Conservation (phyloP, 2,888 invertebrate genomes). For the Augochlorella aurata region DNA sequence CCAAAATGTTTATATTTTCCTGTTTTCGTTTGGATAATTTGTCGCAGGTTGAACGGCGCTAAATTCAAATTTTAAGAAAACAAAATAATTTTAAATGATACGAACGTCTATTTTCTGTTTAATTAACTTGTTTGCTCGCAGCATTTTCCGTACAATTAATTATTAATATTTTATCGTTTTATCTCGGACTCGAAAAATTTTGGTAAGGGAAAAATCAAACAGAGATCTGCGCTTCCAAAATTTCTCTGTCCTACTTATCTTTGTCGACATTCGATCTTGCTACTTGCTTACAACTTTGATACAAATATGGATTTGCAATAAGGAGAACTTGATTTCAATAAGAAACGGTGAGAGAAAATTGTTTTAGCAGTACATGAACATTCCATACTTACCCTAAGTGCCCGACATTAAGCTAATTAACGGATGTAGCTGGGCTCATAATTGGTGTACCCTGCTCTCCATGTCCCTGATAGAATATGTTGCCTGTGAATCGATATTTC, state of each 20-base stretch:
- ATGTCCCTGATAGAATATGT: conserved; percentile 27
- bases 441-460: conserved; percentile 55
- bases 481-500: conserved; percentile 70
- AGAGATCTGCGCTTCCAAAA: background rate
- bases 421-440: conserved; percentile 54
- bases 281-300: background rate
- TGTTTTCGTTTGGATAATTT: background rate
- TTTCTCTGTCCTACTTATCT: background rate
- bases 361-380: conserved; percentile 18
- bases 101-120: background rate
- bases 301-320: background rate
- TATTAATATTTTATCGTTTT: background rate
- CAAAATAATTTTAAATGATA: background rate
- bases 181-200: background rate
- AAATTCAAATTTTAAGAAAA: background rate
- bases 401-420: conserved; percentile 72
- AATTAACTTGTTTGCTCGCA: background rate
- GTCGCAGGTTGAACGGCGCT: background rate
- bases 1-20: background rate
- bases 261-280: background rate
- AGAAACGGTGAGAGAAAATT: conserved; percentile 16
- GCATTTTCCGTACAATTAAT: background rate
- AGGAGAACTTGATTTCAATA: background rate
- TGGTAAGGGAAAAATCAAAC: background rate
- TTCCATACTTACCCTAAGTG: conserved; percentile 57